These are phyloP conservation scores for Hypomesus transpacificus DNA, from an alignment of 2,113 vertebrate species.

Conservation along the genomic window DNA sequence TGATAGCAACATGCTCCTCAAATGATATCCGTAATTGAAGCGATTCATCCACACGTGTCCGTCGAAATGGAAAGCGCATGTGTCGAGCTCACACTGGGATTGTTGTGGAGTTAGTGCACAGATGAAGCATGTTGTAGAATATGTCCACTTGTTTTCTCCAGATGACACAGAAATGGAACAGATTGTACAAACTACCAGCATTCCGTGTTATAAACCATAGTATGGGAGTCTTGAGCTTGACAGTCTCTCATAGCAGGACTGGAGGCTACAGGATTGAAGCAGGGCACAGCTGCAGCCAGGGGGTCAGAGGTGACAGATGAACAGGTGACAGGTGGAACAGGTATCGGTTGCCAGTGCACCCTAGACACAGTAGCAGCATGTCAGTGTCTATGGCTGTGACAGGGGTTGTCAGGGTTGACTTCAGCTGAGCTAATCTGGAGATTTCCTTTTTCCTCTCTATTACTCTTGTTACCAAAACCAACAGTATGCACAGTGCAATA, in stretches of 20 bases:
- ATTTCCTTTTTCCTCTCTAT: constrained; percentile 27
- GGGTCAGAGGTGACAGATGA: constrained; percentile 46
- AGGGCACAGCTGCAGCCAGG: constrained; percentile 17
- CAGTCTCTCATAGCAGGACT: neutral
- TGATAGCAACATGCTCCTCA: constrained; percentile 20
- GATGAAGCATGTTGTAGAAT: neutral
- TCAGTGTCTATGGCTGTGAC: constrained; percentile 21
- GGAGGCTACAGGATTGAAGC: no score
- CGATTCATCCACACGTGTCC: constrained; percentile 25
- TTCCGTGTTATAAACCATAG: neutral
- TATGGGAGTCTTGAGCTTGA: no score
- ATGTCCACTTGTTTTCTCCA: neutral
- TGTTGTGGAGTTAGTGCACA: neutral
- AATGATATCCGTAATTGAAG: constrained; percentile 9
- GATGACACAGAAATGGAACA: neutral
- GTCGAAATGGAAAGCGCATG: constrained; percentile 14
- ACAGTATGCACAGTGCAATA: constrained; percentile 5
- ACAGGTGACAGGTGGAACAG: constrained; percentile 40
- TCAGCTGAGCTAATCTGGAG: constrained; percentile 37
- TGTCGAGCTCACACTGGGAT: constrained; percentile 8
- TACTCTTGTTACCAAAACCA: constrained; percentile 25
- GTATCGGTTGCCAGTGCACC: constrained; percentile 30
- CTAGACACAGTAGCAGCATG: constrained; percentile 30
- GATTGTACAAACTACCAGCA: neutral
- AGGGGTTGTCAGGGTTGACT: constrained; percentile 32